These are phyloP conservation scores for Drosophila sp. DNA, from an alignment of 1,140 invertebrate species.

Conservation along the genomic window DNA sequence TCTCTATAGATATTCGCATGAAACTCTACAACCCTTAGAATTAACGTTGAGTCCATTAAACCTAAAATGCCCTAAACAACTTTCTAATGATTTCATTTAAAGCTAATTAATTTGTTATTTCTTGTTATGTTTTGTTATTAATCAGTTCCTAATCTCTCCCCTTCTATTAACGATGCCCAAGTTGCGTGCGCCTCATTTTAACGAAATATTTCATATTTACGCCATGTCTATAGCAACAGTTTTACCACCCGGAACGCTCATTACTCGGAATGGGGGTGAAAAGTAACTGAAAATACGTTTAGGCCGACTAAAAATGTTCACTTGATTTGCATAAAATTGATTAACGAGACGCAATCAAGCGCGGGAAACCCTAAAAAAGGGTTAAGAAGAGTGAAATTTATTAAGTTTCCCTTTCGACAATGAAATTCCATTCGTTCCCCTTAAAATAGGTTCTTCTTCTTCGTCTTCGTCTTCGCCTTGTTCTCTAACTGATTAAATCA, in stretches of 20 bases:
- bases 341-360: conserved; percentile 44
- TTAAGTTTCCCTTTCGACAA: conserved; percentile 27
- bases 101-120: conserved; percentile 17
- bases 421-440: conserved; percentile 1
- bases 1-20: no score
- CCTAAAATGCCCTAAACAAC: background rate
- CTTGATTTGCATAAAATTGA: conserved; percentile 52
- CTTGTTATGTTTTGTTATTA: conserved; percentile 14
- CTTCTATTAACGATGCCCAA: background rate
- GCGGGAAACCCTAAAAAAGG: conserved; percentile 27
- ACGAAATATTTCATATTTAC: conserved; percentile 14
- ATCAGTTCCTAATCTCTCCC: conserved; percentile 17
- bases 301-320: conserved; percentile 19
- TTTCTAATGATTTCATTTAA: conserved; percentile 7
- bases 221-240: conserved; percentile 15
- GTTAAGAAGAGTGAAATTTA: conserved; percentile 38
- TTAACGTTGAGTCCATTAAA: background rate
- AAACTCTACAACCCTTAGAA: no score
- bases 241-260: background rate
- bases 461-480: no score
- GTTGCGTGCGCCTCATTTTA: conserved; percentile 20
- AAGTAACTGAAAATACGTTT: background rate
- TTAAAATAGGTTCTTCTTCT: background rate
- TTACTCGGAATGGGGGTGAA: background rate
- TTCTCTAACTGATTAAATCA: conserved; percentile 37